These are phyloP conservation scores for Helogale parvula DNA, from an alignment of 2,113 vertebrate species.

Conservation along the genomic window DNA sequence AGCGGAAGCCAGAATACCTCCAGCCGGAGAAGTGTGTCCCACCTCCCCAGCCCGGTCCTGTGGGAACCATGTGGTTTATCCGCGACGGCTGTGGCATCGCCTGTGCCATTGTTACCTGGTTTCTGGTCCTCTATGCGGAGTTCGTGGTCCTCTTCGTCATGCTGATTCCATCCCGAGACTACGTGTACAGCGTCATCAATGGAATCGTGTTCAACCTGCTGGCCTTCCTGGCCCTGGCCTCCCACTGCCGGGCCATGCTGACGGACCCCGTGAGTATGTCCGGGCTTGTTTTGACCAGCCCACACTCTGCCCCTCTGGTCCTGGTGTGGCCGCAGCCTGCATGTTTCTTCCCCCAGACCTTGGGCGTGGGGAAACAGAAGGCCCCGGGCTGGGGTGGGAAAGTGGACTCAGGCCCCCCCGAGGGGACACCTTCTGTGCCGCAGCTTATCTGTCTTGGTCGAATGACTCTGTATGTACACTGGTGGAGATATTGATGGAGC, in stretches of 20 bases:
- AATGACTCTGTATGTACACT: accelerated
- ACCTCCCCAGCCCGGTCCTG: slow-evolving; percentile 86
- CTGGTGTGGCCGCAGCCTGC: not conserved
- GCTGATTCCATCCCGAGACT: slow-evolving; percentile 93
- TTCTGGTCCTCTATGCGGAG: slow-evolving; percentile 97
- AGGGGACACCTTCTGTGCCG: not conserved
- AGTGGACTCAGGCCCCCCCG: not conserved
- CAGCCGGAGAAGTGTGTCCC: slow-evolving; percentile 95
- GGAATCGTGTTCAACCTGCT: slow-evolving; percentile 94
- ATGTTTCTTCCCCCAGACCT: not conserved
- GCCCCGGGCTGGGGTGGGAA: not conserved
- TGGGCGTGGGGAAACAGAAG: not conserved
- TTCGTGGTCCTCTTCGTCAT: slow-evolving; percentile 98
- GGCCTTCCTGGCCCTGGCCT: slow-evolving; percentile 95
- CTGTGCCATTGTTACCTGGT: slow-evolving; percentile 96
- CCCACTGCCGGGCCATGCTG: slow-evolving; percentile 97
- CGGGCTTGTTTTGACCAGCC: slow-evolving; percentile 63
- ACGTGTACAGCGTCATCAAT: slow-evolving; percentile 94
- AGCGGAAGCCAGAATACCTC: slow-evolving; percentile 96
- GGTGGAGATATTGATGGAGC: not conserved
- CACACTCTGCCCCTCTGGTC: slow-evolving; percentile 45
- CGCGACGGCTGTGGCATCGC: slow-evolving; percentile 96
- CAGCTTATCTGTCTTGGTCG: not conserved
- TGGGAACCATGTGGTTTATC: slow-evolving; percentile 97
- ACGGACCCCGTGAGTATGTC: slow-evolving; percentile 96